phyloP scores from a whole-genome alignment of 2,888 invertebrate genomes.

The Phragmatobia fuliginosa region DNA sequence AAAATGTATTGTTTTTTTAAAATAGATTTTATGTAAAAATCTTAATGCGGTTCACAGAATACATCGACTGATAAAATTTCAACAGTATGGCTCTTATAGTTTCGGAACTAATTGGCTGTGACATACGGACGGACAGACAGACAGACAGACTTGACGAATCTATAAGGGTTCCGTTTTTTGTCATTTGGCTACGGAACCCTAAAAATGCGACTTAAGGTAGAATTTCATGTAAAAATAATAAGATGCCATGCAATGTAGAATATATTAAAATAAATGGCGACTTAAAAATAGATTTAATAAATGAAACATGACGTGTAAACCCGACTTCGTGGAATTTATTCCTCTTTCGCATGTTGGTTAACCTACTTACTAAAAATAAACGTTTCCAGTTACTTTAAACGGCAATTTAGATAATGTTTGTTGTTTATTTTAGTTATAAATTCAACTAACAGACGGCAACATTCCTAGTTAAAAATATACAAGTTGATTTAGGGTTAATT shows the following conservation, averaged over 20 bases:
- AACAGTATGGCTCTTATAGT: too few species aligned
- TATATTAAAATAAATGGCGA: neutral
- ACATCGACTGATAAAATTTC: too few species aligned
- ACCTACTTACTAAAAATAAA: conserved; percentile 11
- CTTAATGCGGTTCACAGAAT: too few species aligned
- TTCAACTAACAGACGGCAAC: conserved; percentile 10
- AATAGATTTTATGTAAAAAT: too few species aligned
- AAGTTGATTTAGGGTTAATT: conserved; percentile 15
- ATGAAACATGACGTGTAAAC: neutral
- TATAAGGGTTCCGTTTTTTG: too few species aligned
- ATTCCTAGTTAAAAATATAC: conserved; percentile 1
- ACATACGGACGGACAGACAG: too few species aligned
- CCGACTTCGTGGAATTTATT: neutral
- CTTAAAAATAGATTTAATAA: neutral
- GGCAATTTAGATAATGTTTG: conserved; percentile 1
- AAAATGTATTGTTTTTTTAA: too few species aligned
- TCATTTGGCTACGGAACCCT: too few species aligned
- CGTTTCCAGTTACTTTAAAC: conserved; percentile 3
- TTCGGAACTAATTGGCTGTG: too few species aligned
- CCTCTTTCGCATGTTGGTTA: neutral
- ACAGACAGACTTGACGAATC: too few species aligned
- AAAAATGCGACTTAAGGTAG: neutral
- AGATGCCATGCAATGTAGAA: neutral
- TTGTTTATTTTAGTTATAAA: conserved; percentile 13
- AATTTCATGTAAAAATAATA: neutral